A percentile compares a stretch with the other conserved stretches of the same genome.
These are phyloP conservation scores for Drosophila paulistorum DNA, from an alignment of 1,140 invertebrate genomes.

Conservation along the genomic window DNA sequence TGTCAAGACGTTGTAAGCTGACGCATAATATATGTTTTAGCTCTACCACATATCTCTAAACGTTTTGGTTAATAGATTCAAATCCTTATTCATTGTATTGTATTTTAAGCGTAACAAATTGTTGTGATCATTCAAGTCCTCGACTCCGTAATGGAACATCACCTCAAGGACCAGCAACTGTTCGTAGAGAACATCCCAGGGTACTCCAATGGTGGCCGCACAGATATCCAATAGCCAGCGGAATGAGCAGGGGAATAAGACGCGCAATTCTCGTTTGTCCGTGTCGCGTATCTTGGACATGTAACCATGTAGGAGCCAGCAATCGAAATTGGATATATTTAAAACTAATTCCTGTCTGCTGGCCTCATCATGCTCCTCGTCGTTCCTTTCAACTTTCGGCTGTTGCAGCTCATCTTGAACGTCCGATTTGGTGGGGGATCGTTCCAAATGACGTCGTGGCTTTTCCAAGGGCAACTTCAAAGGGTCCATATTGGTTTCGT, in stretches of 20 bases:
- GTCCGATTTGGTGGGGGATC: not conserved
- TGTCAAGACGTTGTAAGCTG: too few species aligned
- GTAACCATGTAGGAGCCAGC: slow-evolving; percentile 73
- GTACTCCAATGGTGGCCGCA: slow-evolving; percentile 83
- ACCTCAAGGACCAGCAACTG: slow-evolving; percentile 82
- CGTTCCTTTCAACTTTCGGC: not conserved
- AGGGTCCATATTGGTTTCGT: slow-evolving; percentile 56
- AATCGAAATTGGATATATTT: slow-evolving; percentile 74
- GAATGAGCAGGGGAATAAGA: slow-evolving; percentile 83
- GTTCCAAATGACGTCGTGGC: slow-evolving; percentile 50
- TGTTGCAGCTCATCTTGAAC: not conserved
- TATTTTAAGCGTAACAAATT: slow-evolving; percentile 51
- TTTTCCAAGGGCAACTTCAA: slow-evolving; percentile 39
- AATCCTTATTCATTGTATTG: slow-evolving; percentile 55
- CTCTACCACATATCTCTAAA: slow-evolving; percentile 65
- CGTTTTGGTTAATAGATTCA: slow-evolving; percentile 41
- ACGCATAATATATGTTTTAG: too few species aligned
- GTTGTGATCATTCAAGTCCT: slow-evolving; percentile 49
- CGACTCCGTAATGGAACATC: slow-evolving; percentile 68
- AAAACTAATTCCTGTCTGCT: slow-evolving; percentile 25
- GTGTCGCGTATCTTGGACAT: slow-evolving; percentile 22
- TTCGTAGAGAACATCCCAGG: slow-evolving; percentile 83
- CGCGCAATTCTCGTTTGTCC: slow-evolving; percentile 71
- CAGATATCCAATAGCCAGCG: slow-evolving; percentile 85
- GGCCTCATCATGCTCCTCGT: not conserved